Base-by-base conservation (phyloP, 2,797 vertebrate species). In the Danio jaintianensis region DNA sequence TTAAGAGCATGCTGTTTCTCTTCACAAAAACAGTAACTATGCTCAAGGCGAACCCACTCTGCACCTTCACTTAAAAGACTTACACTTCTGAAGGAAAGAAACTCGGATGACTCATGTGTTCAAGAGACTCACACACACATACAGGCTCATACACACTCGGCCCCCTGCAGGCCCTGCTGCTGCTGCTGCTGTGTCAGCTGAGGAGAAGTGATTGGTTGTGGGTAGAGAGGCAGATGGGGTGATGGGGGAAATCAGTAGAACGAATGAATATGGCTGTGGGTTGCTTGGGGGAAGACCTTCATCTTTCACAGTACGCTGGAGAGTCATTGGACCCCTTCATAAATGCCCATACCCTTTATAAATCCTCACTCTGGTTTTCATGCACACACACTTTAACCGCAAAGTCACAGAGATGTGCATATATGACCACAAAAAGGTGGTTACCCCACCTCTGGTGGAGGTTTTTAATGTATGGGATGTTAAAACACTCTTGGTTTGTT, bases 151-250 rank as follows among this genome's bases (percentile, higher is more conserved):
- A 15, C 48, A 74, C 40, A 38, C 59, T 12, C 20, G n/a, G 50
- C 36, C 58, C 52, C 75, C 75, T 59, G 68, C 63, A 74, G 81
- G 62, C 56, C 15, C 9, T 38, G 36, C 36, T 58, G 40, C 64
- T 38, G 36, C 36, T 52, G 45, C 66, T 55, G 81, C 81, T 82
- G 81, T 63, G 73, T 77, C 73, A 83, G 73, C 82, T 45, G 64
- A 38, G 12, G 9, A 50, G 38, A 80, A 80, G 66, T 81, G 79
- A 78, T 78, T 69, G 20, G 58, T 43, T 80, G 66, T 47, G 74
- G 29, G 43, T 55, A 64, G 67, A 64, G 69, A 70, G 42, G 40
- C 55, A 36, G 73, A 75, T 59, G 50, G 56, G 52, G 66, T 62
- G 72, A 76, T 71, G 16, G 47, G 59, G 42, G 71, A 83, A 75